Evolutionary conservation across 1,140 invertebrate species (phyloP).

Genomic region (Ylistrum balloti): DNA sequence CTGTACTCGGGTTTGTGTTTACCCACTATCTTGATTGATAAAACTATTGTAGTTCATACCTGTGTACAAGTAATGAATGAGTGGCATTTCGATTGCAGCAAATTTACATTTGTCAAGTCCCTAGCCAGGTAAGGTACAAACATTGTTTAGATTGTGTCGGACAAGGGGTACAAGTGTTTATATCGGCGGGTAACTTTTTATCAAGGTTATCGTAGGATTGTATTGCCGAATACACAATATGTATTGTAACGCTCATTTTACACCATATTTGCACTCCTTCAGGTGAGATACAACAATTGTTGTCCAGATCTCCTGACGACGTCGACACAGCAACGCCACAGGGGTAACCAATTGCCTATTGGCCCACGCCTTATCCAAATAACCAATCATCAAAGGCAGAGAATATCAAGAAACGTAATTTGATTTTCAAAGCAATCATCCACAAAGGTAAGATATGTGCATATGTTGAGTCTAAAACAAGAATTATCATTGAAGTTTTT

Average conservation of each 20-base stretch:
- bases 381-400: constrained; percentile 4
- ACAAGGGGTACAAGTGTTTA: constrained; percentile 1
- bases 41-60: constrained; percentile 34
- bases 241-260: constrained; percentile 19
- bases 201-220: not conserved
- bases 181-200: constrained; percentile 4
- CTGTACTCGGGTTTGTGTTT: not conserved
- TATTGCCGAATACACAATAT: not conserved
- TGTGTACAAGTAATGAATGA: constrained; percentile 21
- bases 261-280: not conserved
- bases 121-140: not conserved
- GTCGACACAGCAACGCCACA: not conserved
- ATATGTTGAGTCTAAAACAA: not conserved
- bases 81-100: constrained; percentile 32
- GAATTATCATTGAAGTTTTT: not conserved
- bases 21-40: not conserved
- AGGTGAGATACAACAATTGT: not conserved
- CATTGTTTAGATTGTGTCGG: constrained; percentile 23
- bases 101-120: constrained; percentile 27
- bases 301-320: not conserved
- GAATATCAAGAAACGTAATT: not conserved
- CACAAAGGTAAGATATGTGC: not conserved
- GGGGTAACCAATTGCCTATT: not conserved
- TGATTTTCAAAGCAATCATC: constrained; percentile 19
- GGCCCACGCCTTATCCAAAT: not conserved